Conservation (phyloP, 2,113 vertebrate species). For the Antechinus stuartii region DNA sequence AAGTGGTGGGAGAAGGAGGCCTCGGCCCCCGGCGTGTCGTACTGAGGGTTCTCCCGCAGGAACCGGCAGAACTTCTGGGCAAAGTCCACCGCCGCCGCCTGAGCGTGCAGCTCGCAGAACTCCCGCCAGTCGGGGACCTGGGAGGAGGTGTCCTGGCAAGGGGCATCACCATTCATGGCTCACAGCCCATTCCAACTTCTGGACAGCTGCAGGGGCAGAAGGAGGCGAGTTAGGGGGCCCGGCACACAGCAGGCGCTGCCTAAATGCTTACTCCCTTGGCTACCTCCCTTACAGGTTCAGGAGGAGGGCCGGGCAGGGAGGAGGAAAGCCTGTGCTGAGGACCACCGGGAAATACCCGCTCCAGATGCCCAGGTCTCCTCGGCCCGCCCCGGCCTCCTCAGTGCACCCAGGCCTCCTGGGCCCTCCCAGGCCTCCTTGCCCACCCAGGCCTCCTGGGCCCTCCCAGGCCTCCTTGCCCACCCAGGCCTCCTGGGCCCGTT, state of each 20-base stretch:
- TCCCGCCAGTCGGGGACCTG: conserved; percentile 96
- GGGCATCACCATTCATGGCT: conserved; percentile 96
- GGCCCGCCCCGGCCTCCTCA: too few species aligned
- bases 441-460: too few species aligned
- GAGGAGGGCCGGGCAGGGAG: too few species aligned
- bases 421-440: too few species aligned
- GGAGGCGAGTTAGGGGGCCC: rapidly evolving
- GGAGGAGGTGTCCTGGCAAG: conserved; percentile 92
- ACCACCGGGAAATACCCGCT: neutral
- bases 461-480: too few species aligned
- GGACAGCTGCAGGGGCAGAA: conserved; percentile 77
- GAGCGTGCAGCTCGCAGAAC: conserved; percentile 97
- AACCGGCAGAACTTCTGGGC: conserved; percentile 97
- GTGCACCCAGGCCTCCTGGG: too few species aligned
- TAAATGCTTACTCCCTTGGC: neutral
- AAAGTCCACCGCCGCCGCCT: conserved; percentile 93
- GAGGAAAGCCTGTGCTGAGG: neutral
- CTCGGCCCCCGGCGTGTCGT: conserved; percentile 93
- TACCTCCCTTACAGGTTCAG: neutral
- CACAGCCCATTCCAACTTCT: conserved; percentile 91
- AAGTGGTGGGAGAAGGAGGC: conserved; percentile 95
- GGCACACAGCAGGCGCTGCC: neutral
- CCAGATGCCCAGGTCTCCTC: neutral
- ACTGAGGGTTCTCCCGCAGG: conserved; percentile 94
- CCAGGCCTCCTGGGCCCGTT: too few species aligned